Percentiles rank a stretch among this genome's conserved stretches.
Conservation (phyloP, 2,113 vertebrate species). For the Trogon surrucura region DNA sequence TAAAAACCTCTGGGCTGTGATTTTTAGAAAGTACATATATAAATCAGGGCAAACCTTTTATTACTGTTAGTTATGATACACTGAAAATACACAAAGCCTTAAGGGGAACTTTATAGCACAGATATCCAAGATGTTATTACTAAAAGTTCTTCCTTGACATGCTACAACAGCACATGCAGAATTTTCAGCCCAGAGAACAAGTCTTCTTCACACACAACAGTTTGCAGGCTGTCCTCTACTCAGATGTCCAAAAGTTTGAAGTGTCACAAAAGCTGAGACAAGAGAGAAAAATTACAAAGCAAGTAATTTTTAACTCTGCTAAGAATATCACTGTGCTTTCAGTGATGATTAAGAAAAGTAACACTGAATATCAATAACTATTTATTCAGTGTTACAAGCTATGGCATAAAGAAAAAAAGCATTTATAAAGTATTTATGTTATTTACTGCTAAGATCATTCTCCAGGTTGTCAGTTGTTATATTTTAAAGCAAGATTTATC, state of each 20-base stretch:
- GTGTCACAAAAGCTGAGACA: not conserved
- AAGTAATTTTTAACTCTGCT: not conserved
- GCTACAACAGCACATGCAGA: not conserved
- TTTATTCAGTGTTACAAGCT: not conserved
- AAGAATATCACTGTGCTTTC: not conserved
- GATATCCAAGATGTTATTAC: not conserved
- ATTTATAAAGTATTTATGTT: constrained; percentile 51
- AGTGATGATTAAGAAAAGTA: not conserved
- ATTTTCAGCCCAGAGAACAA: not conserved
- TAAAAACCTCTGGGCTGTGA: not conserved
- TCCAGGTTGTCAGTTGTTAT: not conserved
- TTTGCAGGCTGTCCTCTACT: not conserved
- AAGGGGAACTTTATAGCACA: not conserved
- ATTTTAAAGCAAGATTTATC: not conserved
- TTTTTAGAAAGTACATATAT: not conserved
- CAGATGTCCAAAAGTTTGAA: not conserved
- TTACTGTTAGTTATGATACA: not conserved
- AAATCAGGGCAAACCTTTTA: not conserved
- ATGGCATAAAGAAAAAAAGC: not conserved
- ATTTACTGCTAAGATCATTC: constrained; percentile 32
- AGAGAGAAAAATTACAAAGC: not conserved
- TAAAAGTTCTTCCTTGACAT: not conserved
- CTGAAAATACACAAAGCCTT: not conserved
- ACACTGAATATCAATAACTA: constrained; percentile 2
- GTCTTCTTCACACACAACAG: not conserved